These are phyloP conservation scores for Typhlichthys subterraneus DNA, from an alignment of 2,797 vertebrate genomes.

Conservation along the genomic window DNA sequence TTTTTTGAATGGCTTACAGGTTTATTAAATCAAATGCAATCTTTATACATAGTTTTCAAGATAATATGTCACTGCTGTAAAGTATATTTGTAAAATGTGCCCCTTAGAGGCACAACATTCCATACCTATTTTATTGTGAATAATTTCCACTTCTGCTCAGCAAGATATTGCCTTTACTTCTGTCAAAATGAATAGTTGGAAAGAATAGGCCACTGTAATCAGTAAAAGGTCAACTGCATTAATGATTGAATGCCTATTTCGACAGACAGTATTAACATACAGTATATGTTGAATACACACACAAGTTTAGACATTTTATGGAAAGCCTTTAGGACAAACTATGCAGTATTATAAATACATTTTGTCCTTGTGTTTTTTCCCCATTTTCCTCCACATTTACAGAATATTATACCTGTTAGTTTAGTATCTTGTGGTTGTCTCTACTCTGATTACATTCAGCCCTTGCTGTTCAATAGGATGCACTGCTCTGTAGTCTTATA, in stretches of 20 bases:
- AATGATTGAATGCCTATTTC: conserved; percentile 62
- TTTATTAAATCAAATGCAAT: conserved; percentile 60
- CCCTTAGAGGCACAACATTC: conserved; percentile 38
- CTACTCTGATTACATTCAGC: conserved; percentile 42
- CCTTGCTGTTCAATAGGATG: conserved; percentile 45
- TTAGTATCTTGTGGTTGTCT: conserved; percentile 11
- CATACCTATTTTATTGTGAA: conserved; percentile 42
- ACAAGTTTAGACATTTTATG: conserved; percentile 52
- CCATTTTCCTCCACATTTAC: not conserved
- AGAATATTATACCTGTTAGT: conserved; percentile 7
- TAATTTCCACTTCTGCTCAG: conserved; percentile 32
- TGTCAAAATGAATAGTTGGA: conserved; percentile 31
- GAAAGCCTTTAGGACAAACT: conserved; percentile 43
- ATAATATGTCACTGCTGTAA: conserved; percentile 52
- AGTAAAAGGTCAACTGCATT: conserved; percentile 48
- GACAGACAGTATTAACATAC: conserved; percentile 10
- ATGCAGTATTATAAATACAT: conserved; percentile 41
- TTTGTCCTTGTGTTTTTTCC: conserved; percentile 39
- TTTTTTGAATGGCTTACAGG: conserved; percentile 2
- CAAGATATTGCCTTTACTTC: conserved; percentile 54
- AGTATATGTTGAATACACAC: conserved; percentile 18
- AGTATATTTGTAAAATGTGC: conserved; percentile 44
- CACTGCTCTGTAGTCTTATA: conserved; percentile 32
- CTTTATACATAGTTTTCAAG: conserved; percentile 50
- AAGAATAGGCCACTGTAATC: conserved; percentile 32